These are phyloP conservation scores for Melolontha melolontha DNA, from an alignment of 2,888 invertebrate species.

Conservation along the genomic window DNA sequence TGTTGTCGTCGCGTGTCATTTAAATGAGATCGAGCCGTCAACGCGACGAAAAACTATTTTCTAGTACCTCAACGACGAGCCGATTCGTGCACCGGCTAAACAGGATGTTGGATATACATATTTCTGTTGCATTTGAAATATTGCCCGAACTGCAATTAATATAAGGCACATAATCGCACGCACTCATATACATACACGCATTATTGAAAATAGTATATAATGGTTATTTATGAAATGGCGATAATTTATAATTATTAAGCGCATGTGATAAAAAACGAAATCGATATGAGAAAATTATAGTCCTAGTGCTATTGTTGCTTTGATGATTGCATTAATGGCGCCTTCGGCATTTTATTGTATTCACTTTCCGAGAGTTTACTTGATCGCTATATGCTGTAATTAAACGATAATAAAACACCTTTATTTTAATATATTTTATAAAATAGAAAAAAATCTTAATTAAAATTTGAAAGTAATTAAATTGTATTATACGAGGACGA, in stretches of 20 bases:
- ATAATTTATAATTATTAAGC: slow-evolving; percentile 32
- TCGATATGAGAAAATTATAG: slow-evolving; percentile 26
- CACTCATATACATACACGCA: too few species aligned
- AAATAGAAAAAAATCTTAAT: too few species aligned
- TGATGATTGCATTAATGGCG: slow-evolving; percentile 33
- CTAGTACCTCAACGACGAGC: too few species aligned
- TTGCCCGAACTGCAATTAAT: slow-evolving; percentile 30
- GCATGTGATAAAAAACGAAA: slow-evolving; percentile 16
- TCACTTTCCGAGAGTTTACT: too few species aligned
- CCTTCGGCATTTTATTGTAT: slow-evolving; percentile 27
- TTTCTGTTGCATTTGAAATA: slow-evolving; percentile 39
- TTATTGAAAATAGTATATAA: slow-evolving; percentile 15
- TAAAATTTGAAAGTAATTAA: too few species aligned
- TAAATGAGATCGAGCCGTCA: too few species aligned
- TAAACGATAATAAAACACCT: too few species aligned
- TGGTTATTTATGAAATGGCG: slow-evolving; percentile 33
- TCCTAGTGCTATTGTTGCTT: slow-evolving; percentile 14
- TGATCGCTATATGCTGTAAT: too few species aligned
- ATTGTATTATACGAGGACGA: too few species aligned
- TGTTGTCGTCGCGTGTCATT: too few species aligned
- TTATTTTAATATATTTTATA: too few species aligned
- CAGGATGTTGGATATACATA: slow-evolving; percentile 39
- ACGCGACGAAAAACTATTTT: too few species aligned
- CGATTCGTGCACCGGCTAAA: slow-evolving; percentile 13
- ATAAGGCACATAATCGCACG: not conserved